Evolutionary conservation across 2,888 invertebrate species (phyloP), one percentile per base, ranked within the genome.

Genomic region (Mythimna vitellina): DNA sequence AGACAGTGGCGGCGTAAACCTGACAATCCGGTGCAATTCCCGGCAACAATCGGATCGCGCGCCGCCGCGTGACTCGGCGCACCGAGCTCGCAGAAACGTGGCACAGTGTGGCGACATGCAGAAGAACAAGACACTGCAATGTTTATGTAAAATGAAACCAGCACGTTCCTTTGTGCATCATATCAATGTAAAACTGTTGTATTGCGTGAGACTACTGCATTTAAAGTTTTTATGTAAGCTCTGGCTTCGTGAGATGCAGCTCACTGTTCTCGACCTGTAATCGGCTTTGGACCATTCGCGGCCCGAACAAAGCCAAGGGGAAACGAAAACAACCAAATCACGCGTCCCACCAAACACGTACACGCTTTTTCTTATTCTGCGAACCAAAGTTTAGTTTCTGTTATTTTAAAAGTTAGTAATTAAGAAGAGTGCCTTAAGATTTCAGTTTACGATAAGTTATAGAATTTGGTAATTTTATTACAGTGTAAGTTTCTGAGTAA

Each of bases 401-500:
- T 25, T 70, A 53, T 54, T 53, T 66, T 62, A 66, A 42, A 70
- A 76, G 62, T 76, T 62, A 63, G 25, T 78, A 46, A 78, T 60
- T 72, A 72, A 53, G 51, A 77, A 29, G 14, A 66, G 63, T 56
- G 64, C 14, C 9, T 46, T 49, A 29, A 66, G 5, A 54, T 54
- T 60, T 25, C 4, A 12, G 42, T 32, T 63, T 60, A n/a, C 10
- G 14, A 29, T 51, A 60, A 29, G 35, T 78, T 66, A 63, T 60
- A 35, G 63, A 60, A 78, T 78, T 54, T 38, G 49, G 25, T 46
- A 20, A 51, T 53, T 66, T 38, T 65, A 42, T 53, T 63, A 70
- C 42, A 65, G 57, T 58, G 51, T 62, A 51, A 65, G 32, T 65
- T 57, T 12, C 5, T 35, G 12, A 29, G 32, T 42, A 63, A 71